phyloP scores from a whole-genome alignment of 30 jellyfish, hydroid and myxozoan species.

The Hydractinia echinata region DNA sequence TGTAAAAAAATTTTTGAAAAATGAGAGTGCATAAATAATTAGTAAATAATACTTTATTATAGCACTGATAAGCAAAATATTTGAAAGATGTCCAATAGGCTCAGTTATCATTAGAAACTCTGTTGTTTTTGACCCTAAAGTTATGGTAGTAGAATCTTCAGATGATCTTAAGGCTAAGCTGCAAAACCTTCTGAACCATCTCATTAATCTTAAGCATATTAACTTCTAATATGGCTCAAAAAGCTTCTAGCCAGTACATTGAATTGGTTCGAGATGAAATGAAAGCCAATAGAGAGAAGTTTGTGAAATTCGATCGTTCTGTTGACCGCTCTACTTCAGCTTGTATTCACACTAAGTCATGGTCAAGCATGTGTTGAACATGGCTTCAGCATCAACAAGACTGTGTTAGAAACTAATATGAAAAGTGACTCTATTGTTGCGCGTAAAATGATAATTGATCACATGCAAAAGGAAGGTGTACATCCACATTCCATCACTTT shows the following conservation, averaged over 20 bases:
- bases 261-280: not conserved
- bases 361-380: not conserved
- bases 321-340: not conserved
- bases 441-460: not conserved
- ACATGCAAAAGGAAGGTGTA: not conserved
- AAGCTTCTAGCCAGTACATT: not conserved
- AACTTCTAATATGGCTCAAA: not conserved
- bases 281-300: not conserved
- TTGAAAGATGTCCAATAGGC: not conserved
- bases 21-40: no score
- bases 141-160: not conserved
- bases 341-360: constrained; percentile 1
- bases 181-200: not conserved
- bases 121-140: not conserved
- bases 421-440: not conserved
- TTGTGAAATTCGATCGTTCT: not conserved
- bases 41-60: no score
- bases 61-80: not conserved
- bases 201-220: not conserved
- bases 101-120: not conserved
- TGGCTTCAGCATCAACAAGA: not conserved
- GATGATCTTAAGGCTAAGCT: not conserved
- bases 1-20: no score
- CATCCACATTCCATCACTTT: not conserved
- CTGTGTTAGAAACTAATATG: not conserved